Percentiles rank a stretch among this genome's conserved stretches.
phyloP scores from a whole-genome alignment of 2,888 invertebrate genomes.

The Beris chalybata region DNA sequence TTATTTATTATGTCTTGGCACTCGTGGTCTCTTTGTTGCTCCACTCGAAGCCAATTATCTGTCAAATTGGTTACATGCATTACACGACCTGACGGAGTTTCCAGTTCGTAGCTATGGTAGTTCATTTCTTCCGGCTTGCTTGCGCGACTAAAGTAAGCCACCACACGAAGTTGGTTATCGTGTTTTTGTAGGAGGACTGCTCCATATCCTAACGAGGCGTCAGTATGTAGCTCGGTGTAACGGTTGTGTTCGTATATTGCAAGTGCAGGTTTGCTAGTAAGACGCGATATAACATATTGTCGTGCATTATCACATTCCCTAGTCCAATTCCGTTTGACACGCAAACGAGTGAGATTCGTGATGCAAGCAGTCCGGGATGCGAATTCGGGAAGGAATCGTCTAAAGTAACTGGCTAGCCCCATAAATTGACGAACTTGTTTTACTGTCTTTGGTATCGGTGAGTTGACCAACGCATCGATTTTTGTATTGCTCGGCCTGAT shows the following conservation, averaged over 20 bases:
- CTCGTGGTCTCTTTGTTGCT: conserved; percentile 26
- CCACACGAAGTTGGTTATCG: too few relatives aligned
- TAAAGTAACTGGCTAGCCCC: conserved; percentile 17
- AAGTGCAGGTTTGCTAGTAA: conserved; percentile 44
- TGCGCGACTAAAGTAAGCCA: too few relatives aligned
- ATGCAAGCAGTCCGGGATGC: conserved; percentile 15
- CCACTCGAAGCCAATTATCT: conserved; percentile 20
- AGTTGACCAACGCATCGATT: conserved; percentile 10
- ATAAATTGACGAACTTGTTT: too few relatives aligned
- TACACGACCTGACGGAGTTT: not conserved
- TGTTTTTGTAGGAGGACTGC: too few relatives aligned
- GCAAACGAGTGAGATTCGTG: not conserved
- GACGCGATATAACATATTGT: too few relatives aligned
- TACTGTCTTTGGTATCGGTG: not conserved
- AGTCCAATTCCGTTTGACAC: conserved; percentile 11
- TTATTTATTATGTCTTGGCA: conserved; percentile 21
- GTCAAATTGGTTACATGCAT: not conserved
- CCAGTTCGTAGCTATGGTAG: too few relatives aligned
- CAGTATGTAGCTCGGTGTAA: conserved; percentile 45
- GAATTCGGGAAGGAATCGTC: conserved; percentile 15
- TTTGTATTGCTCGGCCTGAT: conserved; percentile 11
- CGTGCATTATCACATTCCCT: too few relatives aligned
- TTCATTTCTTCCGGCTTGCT: too few relatives aligned
- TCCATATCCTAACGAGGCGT: conserved; percentile 42
- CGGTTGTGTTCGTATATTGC: conserved; percentile 38